phyloP scores from a whole-genome alignment of 2,888 invertebrate species.

The Heteromyza rotundicornis region DNA sequence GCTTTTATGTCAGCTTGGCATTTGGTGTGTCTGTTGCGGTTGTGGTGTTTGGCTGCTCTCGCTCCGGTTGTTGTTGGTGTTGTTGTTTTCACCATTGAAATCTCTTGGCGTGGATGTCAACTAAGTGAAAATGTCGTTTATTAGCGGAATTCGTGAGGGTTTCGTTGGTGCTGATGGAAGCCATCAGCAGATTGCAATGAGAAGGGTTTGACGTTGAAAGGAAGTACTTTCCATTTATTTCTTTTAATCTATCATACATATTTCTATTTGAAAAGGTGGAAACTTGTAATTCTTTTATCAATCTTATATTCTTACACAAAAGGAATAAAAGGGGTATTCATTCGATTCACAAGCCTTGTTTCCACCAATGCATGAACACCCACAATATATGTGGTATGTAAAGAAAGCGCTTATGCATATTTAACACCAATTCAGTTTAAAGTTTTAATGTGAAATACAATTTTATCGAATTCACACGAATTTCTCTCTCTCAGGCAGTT shows the following conservation, averaged over 20 bases:
- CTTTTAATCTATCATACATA: too few relatives aligned
- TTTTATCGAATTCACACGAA: background rate
- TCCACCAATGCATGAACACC: too few relatives aligned
- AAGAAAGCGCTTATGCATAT: background rate
- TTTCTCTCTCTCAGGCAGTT: background rate
- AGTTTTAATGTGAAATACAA: too few relatives aligned
- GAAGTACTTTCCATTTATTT: too few relatives aligned
- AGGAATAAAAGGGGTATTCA: too few relatives aligned
- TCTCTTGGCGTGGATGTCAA: conserved; percentile 27
- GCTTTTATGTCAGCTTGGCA: background rate
- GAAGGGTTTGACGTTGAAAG: conserved; percentile 22
- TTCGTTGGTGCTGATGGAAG: conserved; percentile 1
- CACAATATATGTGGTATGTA: too few relatives aligned
- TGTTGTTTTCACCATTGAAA: conserved; percentile 8
- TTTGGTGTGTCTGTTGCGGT: background rate
- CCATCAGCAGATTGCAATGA: too few relatives aligned
- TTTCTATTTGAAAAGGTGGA: too few relatives aligned
- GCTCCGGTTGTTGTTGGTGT: background rate
- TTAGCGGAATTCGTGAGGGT: conserved; percentile 16
- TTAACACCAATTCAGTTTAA: too few relatives aligned
- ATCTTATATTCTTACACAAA: too few relatives aligned
- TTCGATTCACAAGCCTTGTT: background rate
- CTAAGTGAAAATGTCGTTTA: conserved; percentile 24
- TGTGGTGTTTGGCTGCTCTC: background rate
- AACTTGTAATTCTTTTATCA: too few relatives aligned